Evolutionary conservation across 2,113 vertebrate species (phyloP).

Genomic region (Choloepus hoffmanni): DNA sequence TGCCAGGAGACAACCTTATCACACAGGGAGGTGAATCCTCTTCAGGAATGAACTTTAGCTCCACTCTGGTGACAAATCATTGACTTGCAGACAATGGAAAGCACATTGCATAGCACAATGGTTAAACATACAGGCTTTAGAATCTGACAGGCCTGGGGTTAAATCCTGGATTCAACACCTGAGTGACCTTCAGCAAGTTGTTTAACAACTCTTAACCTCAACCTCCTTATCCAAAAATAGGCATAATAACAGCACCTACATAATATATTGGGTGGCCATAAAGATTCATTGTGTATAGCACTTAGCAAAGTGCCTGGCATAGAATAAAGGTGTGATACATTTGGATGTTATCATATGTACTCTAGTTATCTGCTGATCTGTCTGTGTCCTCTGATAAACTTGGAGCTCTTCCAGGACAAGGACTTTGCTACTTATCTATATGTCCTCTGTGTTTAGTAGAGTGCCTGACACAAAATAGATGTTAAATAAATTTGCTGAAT

Average conservation of each 20-base stretch:
- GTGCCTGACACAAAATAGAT: neutral
- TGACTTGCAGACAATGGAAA: neutral
- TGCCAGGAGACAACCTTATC: neutral
- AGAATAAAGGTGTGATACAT: neutral
- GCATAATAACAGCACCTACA: neutral
- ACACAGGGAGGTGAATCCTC: neutral
- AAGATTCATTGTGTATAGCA: neutral
- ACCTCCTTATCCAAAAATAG: conserved; percentile 36
- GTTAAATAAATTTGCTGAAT: neutral
- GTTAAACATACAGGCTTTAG: neutral
- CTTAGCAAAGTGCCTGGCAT: neutral
- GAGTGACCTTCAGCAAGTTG: neutral
- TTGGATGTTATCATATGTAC: neutral
- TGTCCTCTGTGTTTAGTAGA: neutral
- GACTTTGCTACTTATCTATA: neutral
- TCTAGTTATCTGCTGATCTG: neutral
- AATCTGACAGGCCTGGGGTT: neutral
- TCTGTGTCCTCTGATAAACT: neutral
- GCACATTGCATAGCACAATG: neutral
- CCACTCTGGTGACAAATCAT: neutral
- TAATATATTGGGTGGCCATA: neutral
- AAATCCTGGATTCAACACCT: neutral
- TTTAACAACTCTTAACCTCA: neutral
- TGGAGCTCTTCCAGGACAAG: neutral
- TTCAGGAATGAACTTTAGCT: neutral